Percentiles rank a stretch among this genome's conserved stretches.
Conservation (phyloP, 2,888 invertebrate species). For the Diaprepes abbreviatus region DNA sequence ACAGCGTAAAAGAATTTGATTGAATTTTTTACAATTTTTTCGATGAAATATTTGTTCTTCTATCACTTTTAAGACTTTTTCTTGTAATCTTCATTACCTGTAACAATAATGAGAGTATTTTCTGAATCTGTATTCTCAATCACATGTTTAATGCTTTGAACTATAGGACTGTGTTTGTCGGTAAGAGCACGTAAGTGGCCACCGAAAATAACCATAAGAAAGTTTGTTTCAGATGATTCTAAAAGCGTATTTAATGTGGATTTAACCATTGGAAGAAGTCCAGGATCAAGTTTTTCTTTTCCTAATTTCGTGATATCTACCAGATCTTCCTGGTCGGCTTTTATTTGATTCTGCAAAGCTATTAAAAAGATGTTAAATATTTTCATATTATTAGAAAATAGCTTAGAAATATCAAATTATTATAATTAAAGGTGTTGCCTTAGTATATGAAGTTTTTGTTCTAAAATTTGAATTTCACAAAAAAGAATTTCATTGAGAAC, state of each 20-base stretch:
- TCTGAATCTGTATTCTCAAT: slow-evolving; percentile 57
- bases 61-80: too few relatives aligned
- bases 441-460: too few relatives aligned
- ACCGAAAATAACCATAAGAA: slow-evolving; percentile 59
- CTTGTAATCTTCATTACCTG: too few relatives aligned
- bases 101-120: slow-evolving; percentile 58
- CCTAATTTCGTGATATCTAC: slow-evolving; percentile 31
- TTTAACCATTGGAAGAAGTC: slow-evolving; percentile 57
- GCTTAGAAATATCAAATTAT: background rate
- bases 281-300: slow-evolving; percentile 50
- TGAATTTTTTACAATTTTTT: too few relatives aligned
- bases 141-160: slow-evolving; percentile 61
- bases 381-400: too few relatives aligned
- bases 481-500: too few relatives aligned
- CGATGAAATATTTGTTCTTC: too few relatives aligned
- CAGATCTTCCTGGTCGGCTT: slow-evolving; percentile 42
- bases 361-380: too few relatives aligned
- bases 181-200: slow-evolving; percentile 46
- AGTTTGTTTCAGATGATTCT: slow-evolving; percentile 52
- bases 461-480: too few relatives aligned
- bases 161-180: slow-evolving; percentile 57
- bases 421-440: too few relatives aligned
- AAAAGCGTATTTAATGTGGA: slow-evolving; percentile 54
- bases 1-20: too few relatives aligned
- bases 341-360: slow-evolving; percentile 8